These are phyloP conservation scores for Origma solitaria DNA, from an alignment of 2,113 vertebrate species.

Conservation along the genomic window DNA sequence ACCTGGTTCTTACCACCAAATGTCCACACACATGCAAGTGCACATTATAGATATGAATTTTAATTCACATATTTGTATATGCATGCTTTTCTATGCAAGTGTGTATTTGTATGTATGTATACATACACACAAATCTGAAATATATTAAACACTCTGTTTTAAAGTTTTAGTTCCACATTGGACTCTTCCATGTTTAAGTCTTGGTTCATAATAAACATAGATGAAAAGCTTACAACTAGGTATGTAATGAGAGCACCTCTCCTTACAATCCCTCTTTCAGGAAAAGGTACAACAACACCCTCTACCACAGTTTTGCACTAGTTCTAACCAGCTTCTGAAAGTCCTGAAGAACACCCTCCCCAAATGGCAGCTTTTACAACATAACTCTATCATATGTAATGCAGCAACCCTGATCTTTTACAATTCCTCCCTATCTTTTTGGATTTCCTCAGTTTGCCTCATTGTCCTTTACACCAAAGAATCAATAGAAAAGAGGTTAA, in stretches of 20 bases:
- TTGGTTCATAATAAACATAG: background rate
- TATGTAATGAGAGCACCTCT: background rate
- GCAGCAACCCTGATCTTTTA: background rate
- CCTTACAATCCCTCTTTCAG: background rate
- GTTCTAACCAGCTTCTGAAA: background rate
- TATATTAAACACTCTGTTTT: background rate
- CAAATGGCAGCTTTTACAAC: background rate
- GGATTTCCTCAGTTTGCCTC: background rate
- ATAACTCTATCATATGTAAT: background rate
- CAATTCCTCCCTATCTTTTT: background rate
- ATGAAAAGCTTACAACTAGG: background rate
- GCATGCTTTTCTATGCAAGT: background rate
- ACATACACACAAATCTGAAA: background rate
- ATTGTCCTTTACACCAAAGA: constrained; percentile 1
- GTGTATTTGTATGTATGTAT: background rate
- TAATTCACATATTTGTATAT: background rate
- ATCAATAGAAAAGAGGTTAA: constrained; percentile 18
- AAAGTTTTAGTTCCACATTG: background rate
- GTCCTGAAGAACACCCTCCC: background rate
- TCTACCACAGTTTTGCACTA: background rate
- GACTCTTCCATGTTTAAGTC: background rate
- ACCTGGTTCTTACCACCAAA: background rate
- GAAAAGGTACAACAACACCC: background rate
- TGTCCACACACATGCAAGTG: background rate
- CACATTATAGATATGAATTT: background rate